Conservation (phyloP, 2,888 invertebrate genomes). For the Philopedon plagiatum region DNA sequence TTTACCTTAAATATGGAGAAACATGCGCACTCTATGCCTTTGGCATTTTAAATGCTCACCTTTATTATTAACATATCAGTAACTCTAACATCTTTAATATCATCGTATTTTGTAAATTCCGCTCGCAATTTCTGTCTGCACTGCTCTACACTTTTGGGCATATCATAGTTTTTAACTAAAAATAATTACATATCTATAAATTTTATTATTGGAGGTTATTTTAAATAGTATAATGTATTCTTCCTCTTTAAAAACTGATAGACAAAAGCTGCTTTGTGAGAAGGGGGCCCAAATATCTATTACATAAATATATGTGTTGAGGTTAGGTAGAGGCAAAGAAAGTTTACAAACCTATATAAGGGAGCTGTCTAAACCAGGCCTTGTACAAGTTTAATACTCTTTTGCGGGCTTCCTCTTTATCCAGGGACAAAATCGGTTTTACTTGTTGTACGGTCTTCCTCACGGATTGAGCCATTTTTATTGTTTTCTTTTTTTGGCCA, state of each 20-base stretch:
- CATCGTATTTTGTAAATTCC: slow-evolving; percentile 81
- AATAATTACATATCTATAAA: too few species aligned
- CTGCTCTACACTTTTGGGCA: slow-evolving; percentile 81
- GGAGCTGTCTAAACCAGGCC: slow-evolving; percentile 94
- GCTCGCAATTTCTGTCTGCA: slow-evolving; percentile 83
- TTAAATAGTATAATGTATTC: too few species aligned
- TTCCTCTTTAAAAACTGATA: too few species aligned
- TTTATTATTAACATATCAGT: slow-evolving; percentile 94
- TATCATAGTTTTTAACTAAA: slow-evolving; percentile 86
- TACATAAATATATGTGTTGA: slow-evolving; percentile 55
- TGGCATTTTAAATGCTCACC: slow-evolving; percentile 76
- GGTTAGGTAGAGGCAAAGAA: slow-evolving; percentile 48
- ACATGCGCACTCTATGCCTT: too few species aligned
- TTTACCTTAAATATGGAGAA: too few species aligned
- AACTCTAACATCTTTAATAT: slow-evolving; percentile 86
- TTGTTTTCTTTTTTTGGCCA: too few species aligned
- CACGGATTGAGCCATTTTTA: slow-evolving; percentile 67
- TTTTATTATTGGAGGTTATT: too few species aligned
- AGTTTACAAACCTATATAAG: slow-evolving; percentile 82
- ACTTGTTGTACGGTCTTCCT: slow-evolving; percentile 77
- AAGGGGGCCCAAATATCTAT: slow-evolving; percentile 45
- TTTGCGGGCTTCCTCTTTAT: slow-evolving; percentile 82
- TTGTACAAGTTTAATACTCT: slow-evolving; percentile 91
- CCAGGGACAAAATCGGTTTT: slow-evolving; percentile 87
- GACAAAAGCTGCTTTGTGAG: too few species aligned